Percentiles rank a stretch among this genome's conserved stretches.
phyloP scores from a whole-genome alignment of 2,888 invertebrate species.

The Acholoe squamosa region DNA sequence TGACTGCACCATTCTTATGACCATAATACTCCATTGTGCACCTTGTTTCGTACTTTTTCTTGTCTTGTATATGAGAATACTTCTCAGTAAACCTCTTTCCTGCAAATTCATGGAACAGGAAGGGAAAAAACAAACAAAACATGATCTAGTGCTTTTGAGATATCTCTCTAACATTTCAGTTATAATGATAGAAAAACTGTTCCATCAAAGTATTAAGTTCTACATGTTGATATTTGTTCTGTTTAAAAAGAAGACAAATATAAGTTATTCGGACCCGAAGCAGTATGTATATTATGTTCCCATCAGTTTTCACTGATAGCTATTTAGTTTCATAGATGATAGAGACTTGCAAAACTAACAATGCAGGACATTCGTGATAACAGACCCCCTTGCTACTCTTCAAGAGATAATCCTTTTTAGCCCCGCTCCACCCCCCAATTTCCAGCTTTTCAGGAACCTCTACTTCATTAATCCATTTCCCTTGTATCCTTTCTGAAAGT shows the following conservation, averaged over 20 bases:
- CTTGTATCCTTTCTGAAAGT: too few species aligned
- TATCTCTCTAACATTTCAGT: neutral
- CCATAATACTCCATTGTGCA: conserved; percentile 3
- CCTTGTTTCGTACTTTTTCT: conserved; percentile 23
- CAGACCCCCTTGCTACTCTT: too few species aligned
- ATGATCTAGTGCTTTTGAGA: neutral
- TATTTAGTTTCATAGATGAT: neutral
- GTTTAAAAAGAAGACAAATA: neutral
- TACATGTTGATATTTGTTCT: neutral
- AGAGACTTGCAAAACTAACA: too few species aligned
- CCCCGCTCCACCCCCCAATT: too few species aligned
- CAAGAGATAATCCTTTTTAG: too few species aligned
- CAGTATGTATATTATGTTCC: neutral
- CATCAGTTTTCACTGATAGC: conserved; percentile 10
- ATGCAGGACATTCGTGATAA: too few species aligned
- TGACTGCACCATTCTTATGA: conserved; percentile 35
- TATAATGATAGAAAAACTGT: neutral
- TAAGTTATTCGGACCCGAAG: neutral
- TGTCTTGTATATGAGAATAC: neutral
- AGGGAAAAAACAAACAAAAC: neutral
- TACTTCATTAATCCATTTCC: too few species aligned
- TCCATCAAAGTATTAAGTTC: neutral
- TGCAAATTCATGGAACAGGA: neutral
- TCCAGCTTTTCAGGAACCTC: too few species aligned
- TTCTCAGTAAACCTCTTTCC: neutral